Conservation (phyloP, 2,888 invertebrate species). For the Protodeltote pygarga region DNA sequence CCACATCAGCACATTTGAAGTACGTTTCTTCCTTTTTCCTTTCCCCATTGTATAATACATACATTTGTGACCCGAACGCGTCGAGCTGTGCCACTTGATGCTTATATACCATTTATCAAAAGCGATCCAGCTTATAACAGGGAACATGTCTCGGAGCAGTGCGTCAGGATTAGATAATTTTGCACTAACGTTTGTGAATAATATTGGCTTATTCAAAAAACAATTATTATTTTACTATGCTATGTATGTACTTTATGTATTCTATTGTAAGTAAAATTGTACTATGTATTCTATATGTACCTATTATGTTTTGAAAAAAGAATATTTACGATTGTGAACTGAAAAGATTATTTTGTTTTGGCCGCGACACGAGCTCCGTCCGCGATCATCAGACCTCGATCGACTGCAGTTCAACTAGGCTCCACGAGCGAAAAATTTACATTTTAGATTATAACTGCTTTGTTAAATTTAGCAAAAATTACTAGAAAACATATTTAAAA, state of each 20-base stretch:
- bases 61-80: constrained; percentile 56
- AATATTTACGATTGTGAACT: no score
- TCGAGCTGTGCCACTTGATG: constrained; percentile 37
- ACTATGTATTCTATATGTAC: no score
- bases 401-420: no score
- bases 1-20: constrained; percentile 30
- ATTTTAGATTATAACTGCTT: no score
- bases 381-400: no score
- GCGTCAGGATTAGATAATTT: constrained; percentile 7
- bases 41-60: constrained; percentile 54
- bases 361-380: no score
- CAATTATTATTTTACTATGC: not conserved
- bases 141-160: constrained; percentile 16
- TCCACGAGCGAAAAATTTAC: no score
- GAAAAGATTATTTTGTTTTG: no score
- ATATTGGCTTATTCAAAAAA: constrained; percentile 11
- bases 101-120: constrained; percentile 45
- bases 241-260: not conserved
- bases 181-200: not conserved
- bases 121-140: constrained; percentile 42
- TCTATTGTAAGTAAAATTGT: no score
- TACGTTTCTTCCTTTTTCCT: constrained; percentile 45
- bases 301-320: no score
- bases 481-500: no score
- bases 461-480: no score